Evolutionary conservation across 2,113 vertebrate species (phyloP), one percentile per base, ranked within the genome.

Genomic region (Oreocharis arfaki): DNA sequence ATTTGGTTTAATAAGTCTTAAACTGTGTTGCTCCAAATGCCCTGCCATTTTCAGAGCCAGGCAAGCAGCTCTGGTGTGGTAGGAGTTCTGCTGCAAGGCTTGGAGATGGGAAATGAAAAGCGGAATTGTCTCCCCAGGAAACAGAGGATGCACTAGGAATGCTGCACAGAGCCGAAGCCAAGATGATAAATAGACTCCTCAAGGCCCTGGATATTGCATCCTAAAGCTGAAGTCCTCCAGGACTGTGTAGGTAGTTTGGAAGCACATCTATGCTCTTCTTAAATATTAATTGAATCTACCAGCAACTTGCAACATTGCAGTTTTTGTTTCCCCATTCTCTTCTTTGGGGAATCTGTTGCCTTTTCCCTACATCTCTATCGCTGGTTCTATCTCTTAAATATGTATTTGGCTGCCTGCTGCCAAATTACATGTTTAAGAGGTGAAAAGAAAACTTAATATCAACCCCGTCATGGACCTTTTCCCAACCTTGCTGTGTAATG

Each of bases 401-500:
- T 5, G 10, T 41, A 23, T 37, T 73, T 93, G 47, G 56, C 78
- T 87, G 23, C 56, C 80, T 94, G 30, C 44, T 96, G 75, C 70
- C 35, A 78, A 67, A 76, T 92, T 59, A 63, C 32, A n/a, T 2
- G 6, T 49, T 92, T 81, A 93, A 56, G 52, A 83, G 79, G 73
- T 89, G 82, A 46, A 89, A 83, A 92, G 81, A 60, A 86, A 84
- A 87, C 70, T 84, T 83, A 67, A 17, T 84, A 73, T 56, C n/a
- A 76, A 0, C 37, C 84, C 42, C 0, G 1, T 78, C n/a, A 26
- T 75, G 71, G 90, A 81, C 46, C 64, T 94, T 84, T 89, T 91
- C 87, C 87, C 88, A 93, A 3, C 64, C 85, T 92, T 91, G 76
- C 80, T 92, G 89, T 91, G 89, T 94, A 74, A 70, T 83, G 87